Percentiles rank a stretch among this genome's conserved stretches.
phyloP scores from a whole-genome alignment of 37 sponge, comb jelly and placozoan genomes.

The Halisarca cf. caerulea region DNA sequence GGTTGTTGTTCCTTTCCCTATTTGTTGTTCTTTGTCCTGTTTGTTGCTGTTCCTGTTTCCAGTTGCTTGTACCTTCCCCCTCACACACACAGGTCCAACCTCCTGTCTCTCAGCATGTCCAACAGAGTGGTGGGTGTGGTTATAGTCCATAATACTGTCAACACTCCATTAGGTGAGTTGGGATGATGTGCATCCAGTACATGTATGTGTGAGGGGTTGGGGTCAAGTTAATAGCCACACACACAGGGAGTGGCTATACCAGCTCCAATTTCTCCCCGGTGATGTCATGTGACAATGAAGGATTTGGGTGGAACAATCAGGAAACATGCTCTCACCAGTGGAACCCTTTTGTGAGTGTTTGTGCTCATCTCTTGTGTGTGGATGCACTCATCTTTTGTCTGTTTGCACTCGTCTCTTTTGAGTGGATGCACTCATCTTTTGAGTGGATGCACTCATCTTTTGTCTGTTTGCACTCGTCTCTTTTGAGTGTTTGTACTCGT shows the following conservation, averaged over 20 bases:
- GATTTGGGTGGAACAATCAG: background rate
- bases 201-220: too few species aligned
- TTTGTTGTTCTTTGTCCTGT: too few species aligned
- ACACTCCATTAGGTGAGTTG: background rate
- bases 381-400: background rate
- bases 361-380: too few species aligned
- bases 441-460: background rate
- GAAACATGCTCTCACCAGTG: background rate
- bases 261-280: background rate
- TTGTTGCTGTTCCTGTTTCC: too few species aligned
- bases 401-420: too few species aligned
- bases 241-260: too few species aligned
- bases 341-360: background rate
- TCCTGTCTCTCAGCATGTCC: background rate
- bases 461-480: too few species aligned
- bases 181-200: too few species aligned
- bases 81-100: background rate
- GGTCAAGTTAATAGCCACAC: too few species aligned
- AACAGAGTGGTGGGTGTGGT: background rate
- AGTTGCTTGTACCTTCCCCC: background rate
- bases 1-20: too few species aligned
- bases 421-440: too few species aligned
- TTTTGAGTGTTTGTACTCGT: background rate
- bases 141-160: background rate
- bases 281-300: background rate